Evolutionary conservation across 1,140 invertebrate genomes (phyloP).

Genomic region (Brachionus koreanus): DNA sequence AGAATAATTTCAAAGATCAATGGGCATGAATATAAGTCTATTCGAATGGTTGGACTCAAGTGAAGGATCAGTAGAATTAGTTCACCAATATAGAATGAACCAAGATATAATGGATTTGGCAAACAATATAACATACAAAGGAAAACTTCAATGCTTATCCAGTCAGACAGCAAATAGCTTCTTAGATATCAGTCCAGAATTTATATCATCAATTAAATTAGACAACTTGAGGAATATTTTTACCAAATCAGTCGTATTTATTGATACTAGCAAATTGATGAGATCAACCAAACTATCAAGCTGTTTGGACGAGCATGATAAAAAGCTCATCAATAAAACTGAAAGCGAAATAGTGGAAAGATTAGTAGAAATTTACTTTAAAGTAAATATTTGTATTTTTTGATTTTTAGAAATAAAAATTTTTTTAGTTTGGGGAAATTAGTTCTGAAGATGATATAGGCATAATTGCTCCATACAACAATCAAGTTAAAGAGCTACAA

Average conservation of each 20-base stretch:
- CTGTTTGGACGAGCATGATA: conserved; percentile 47
- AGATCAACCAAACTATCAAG: background rate
- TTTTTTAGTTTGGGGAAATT: conserved; percentile 63
- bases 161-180: conserved; percentile 65
- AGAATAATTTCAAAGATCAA: conserved; percentile 58
- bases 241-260: conserved; percentile 18
- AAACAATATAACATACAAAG: conserved; percentile 77
- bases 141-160: conserved; percentile 70
- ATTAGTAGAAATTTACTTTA: conserved; percentile 63
- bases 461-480: conserved; percentile 80
- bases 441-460: conserved; percentile 66
- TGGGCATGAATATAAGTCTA: conserved; percentile 77
- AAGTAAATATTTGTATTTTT: conserved; percentile 59
- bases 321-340: conserved; percentile 63
- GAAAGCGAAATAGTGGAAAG: conserved; percentile 68
- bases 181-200: conserved; percentile 63
- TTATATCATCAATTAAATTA: conserved; percentile 51
- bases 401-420: background rate
- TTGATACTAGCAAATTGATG: conserved; percentile 22
- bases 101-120: conserved; percentile 73
- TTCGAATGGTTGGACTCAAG: conserved; percentile 69
- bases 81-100: conserved; percentile 90
- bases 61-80: conserved; percentile 65
- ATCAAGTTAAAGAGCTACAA: conserved; percentile 72
- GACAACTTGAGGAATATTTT: conserved; percentile 19